These are phyloP conservation scores for Halyomorpha halys DNA, from an alignment of 1,140 invertebrate genomes.

Conservation along the genomic window DNA sequence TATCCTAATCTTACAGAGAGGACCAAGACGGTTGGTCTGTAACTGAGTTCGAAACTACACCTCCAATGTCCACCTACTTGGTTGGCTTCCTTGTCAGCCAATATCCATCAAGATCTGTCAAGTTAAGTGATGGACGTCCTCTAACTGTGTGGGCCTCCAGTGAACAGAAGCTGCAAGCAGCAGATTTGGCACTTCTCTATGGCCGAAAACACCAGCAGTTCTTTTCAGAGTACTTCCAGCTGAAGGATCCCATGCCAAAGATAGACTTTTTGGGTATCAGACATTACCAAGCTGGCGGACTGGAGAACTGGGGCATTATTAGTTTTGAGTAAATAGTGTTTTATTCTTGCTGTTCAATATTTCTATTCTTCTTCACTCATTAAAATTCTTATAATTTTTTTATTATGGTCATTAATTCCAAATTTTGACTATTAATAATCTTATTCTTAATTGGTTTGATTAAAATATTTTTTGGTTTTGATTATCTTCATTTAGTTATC, in stretches of 20 bases:
- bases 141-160: conserved; percentile 13
- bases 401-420: too few species aligned
- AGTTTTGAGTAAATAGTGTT: conserved; percentile 42
- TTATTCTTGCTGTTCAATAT: neutral
- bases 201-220: conserved; percentile 14
- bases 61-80: conserved; percentile 67
- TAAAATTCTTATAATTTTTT: too few species aligned
- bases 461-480: too few species aligned
- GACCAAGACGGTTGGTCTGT: conserved; percentile 20
- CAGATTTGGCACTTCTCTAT: conserved; percentile 14
- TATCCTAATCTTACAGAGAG: neutral
- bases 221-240: conserved; percentile 14
- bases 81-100: conserved; percentile 60
- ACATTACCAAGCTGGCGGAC: conserved; percentile 69
- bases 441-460: too few species aligned
- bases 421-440: too few species aligned
- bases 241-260: conserved; percentile 35
- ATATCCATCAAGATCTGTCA: neutral
- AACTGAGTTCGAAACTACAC: conserved; percentile 49
- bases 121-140: neutral
- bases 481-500: too few species aligned
- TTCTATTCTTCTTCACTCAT: neutral
- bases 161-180: neutral
- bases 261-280: conserved; percentile 57
- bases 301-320: conserved; percentile 72